Base-by-base conservation (phyloP, 2,113 vertebrate species). In the Bufo bufo region DNA sequence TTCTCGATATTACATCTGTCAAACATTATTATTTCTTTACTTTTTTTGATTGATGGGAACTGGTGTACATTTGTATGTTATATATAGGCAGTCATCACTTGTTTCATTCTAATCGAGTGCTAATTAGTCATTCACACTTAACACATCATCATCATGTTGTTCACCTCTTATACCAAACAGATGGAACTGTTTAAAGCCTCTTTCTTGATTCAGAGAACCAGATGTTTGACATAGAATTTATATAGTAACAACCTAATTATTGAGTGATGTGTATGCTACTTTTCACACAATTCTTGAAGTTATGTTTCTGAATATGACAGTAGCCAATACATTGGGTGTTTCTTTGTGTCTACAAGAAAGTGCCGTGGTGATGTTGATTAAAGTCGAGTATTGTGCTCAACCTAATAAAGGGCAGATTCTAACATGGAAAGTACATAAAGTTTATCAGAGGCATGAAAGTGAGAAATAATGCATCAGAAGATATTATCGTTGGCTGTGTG, bases 41-140 rank as follows among this genome's bases (percentile, higher is more conserved):
- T 74, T 78, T 92, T 93, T 91, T 92, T 93, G 93, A 95, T 90
- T 92, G 93, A 94, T 92, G 87, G 91, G 90, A 92, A 91, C 92
- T 94, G 61, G 45, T 86, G 45, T 77, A 88, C 93, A 91, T 93
- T 92, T 94, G 79, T 87, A 92, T 93, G 82, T 89, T 92, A 93
- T 90, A 92, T 92, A 93, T 90, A 92, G 92, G 93, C 92, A 94
- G 91, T 91, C 91, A 94, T 92, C 94, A 91, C 91, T 92, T 94
- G 92, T 45, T 93, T 91, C 89, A 90, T 92, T 93, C 91, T 92
- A 89, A 91, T 92, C 90, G 92, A 93, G 92, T 93, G 94, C 93
- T 95, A 95, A 96, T 96, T 95, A 96, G 91, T 94, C 93, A 94
- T 87, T 93, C 94, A 93, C 92, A 93, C 93, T 93, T 94, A 91